A percentile compares a stretch with the other conserved stretches of the same genome.
These are phyloP conservation scores for Drosophila pruinosa DNA, from an alignment of 1,140 invertebrate genomes.

Conservation along the genomic window DNA sequence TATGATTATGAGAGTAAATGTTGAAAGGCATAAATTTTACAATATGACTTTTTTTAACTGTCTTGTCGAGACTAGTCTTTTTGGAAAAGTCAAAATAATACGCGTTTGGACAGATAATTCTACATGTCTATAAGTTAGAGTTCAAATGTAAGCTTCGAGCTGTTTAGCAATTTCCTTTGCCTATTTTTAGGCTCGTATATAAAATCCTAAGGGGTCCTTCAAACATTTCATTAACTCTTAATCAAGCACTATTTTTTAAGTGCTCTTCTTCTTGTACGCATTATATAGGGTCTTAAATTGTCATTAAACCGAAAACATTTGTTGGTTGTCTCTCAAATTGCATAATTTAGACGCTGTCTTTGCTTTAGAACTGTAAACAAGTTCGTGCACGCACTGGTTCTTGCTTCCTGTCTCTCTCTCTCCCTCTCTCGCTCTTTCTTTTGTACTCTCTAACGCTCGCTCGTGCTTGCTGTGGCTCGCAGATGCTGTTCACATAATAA, in stretches of 20 bases:
- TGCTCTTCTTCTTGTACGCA: neutral
- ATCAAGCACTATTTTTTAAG: neutral
- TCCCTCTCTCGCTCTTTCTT: neutral
- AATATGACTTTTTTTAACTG: too few species aligned
- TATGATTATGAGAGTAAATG: too few species aligned
- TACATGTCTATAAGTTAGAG: neutral
- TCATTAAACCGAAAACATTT: neutral
- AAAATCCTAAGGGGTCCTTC: neutral
- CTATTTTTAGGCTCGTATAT: neutral
- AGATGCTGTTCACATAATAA: slow-evolving; percentile 36
- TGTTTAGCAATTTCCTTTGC: neutral
- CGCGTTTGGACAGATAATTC: too few species aligned
- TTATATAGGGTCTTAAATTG: neutral
- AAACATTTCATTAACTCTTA: neutral
- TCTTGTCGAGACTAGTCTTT: too few species aligned
- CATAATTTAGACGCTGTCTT: slow-evolving; percentile 60
- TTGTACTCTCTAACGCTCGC: neutral
- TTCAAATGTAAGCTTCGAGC: neutral
- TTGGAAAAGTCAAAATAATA: too few species aligned
- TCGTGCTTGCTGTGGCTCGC: neutral
- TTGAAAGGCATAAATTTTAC: too few species aligned
- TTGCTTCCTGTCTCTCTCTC: neutral
- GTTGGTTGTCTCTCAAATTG: slow-evolving; percentile 39
- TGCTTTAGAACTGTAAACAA: slow-evolving; percentile 70
- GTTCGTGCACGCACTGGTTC: slow-evolving; percentile 57